Evolutionary conservation across 1,140 invertebrate genomes (phyloP), one percentile per base, ranked within the genome.

Genomic region (Eupristina koningsbergeri): DNA sequence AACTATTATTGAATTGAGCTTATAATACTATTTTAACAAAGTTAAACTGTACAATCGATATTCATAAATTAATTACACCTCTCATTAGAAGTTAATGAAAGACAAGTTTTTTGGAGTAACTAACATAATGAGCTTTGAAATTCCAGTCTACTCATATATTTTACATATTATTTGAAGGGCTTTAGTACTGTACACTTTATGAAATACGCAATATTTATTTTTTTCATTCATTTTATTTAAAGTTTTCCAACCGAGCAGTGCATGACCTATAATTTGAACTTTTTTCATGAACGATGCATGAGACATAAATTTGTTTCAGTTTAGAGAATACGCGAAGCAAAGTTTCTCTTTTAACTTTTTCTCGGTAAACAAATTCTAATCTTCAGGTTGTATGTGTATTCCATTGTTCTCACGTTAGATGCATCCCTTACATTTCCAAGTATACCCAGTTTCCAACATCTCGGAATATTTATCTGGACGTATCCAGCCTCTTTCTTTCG

Each of bases 351-450:
- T 45, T 13, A 9, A 45, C 22, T 73, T 67, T 67, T 67, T 67
- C 63, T 67, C 29, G 31, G 3, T 67, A 36, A 67, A 67, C 29
- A 67, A 73, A 45, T 73, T 73, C 22, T n/a, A 73, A 73, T 47
- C 39, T 29, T 15, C 26, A 19, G 22, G 36, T 41, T 45, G 76
- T 78, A 45, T 64, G 36, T 41, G n/a, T 50, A 45, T 61, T 45
- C 69, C 39, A 45, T 45, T 45, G 69, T 45, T 41, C 76, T 78
- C 53, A 29, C 15, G 0, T 67, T 69, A 67, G 34, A 61, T 19
- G 36, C 34, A 61, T 29, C 47, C 77, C 47, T n/a, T 17, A 31
- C 29, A 73, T 39, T 41, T 71, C 17, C 29, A 67, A 19, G 34
- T 45, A 6, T 34, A 11, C 69, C 5, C 0, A 26, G 50, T 7